phyloP scores from a whole-genome alignment of 2,113 vertebrate genomes.

The Todiramphus saurophagus region DNA sequence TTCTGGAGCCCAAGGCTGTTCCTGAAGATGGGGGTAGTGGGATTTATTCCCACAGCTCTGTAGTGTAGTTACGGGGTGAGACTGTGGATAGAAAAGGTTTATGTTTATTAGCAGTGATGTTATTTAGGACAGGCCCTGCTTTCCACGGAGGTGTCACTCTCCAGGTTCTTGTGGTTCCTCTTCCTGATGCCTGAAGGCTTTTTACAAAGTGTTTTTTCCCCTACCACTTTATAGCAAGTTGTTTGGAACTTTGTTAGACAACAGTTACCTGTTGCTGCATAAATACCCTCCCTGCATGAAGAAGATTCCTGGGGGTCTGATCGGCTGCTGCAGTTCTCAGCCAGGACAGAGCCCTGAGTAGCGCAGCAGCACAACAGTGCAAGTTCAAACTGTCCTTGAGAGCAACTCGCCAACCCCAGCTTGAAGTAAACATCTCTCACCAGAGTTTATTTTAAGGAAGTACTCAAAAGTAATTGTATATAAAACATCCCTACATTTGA shows the following conservation, averaged over 20 bases:
- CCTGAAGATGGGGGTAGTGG: background rate
- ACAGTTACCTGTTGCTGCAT: no score
- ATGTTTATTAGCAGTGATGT: no score
- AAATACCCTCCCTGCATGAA: no score
- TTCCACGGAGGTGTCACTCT: background rate
- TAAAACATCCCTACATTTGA: background rate
- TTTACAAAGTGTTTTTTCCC: background rate
- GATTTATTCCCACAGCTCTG: background rate
- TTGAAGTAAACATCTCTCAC: background rate
- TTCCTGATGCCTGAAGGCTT: background rate
- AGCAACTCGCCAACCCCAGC: background rate
- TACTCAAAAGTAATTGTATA: background rate
- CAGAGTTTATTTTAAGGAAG: background rate
- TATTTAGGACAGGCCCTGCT: background rate
- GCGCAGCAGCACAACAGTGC: no score
- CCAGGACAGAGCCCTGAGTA: background rate
- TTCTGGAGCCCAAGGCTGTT: fast-evolving
- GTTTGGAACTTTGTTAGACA: background rate
- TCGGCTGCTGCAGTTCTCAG: background rate
- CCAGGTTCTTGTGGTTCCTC: background rate
- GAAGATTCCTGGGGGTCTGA: background rate
- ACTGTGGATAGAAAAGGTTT: background rate
- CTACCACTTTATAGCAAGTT: background rate
- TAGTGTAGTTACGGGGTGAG: background rate
- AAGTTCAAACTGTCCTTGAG: no score